Conservation (phyloP, 2,888 invertebrate species). For the Falcaria lacertinaria region DNA sequence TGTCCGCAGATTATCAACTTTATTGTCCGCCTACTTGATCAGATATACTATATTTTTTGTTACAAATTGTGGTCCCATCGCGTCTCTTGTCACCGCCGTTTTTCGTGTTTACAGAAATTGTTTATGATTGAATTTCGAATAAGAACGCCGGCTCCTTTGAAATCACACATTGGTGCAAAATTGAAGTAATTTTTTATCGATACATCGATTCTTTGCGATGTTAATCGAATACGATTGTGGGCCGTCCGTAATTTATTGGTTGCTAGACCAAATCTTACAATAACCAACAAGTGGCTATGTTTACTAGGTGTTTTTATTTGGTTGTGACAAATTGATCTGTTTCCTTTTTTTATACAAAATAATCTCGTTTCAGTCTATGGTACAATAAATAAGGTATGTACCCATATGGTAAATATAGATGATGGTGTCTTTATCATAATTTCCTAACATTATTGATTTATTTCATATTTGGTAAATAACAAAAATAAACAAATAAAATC, state of each 20-base stretch:
- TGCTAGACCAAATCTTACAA: conserved; percentile 1
- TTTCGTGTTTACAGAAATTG: conserved; percentile 37
- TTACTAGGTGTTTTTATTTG: too few species aligned
- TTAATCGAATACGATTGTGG: conserved; percentile 27
- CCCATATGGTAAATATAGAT: too few species aligned
- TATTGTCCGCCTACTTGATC: conserved; percentile 12
- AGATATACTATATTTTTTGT: conserved; percentile 27
- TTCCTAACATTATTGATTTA: too few species aligned
- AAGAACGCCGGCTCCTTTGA: conserved; percentile 33
- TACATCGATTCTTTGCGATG: conserved; percentile 42
- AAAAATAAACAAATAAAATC: too few species aligned
- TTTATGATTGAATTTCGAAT: conserved; percentile 27
- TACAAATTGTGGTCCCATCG: conserved; percentile 9
- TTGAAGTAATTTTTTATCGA: conserved; percentile 38
- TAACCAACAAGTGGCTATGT: not conserved
- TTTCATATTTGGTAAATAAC: too few species aligned
- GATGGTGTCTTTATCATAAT: too few species aligned
- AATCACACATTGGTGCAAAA: conserved; percentile 23
- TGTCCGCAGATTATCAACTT: not conserved
- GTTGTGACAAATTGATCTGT: too few species aligned
- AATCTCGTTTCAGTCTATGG: too few species aligned
- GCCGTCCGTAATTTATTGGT: conserved; percentile 23
- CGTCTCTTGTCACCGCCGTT: conserved; percentile 24
- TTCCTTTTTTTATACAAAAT: too few species aligned
- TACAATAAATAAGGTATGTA: too few species aligned